These are phyloP conservation scores for Cyanistes caeruleus DNA, from an alignment of 2,113 vertebrate genomes.

Conservation along the genomic window DNA sequence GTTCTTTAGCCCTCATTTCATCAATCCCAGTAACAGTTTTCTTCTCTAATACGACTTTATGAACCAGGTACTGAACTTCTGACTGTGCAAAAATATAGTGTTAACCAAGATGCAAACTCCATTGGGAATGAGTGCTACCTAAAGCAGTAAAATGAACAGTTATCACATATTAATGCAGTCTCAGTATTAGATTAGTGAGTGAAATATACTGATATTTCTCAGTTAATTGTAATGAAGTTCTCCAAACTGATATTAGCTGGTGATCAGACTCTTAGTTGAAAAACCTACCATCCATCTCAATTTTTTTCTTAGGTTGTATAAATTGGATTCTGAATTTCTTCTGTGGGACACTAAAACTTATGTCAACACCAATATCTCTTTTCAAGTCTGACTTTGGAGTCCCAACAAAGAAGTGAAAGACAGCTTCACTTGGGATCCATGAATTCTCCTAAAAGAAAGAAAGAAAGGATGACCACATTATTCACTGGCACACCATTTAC, in stretches of 20 bases:
- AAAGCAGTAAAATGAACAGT: background rate
- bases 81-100: background rate
- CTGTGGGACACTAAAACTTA: slow-evolving; percentile 73
- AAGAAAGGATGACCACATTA: background rate
- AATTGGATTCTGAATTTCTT: slow-evolving; percentile 78
- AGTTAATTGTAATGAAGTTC: background rate
- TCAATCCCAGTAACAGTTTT: background rate
- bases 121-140: background rate
- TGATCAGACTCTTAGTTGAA: background rate
- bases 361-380: slow-evolving; percentile 82
- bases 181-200: background rate
- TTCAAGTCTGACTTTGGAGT: slow-evolving; percentile 81
- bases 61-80: background rate
- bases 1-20: background rate
- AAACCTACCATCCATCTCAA: slow-evolving; percentile 78
- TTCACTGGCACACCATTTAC: background rate
- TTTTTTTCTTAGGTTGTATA: slow-evolving; percentile 81
- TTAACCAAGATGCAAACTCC: background rate
- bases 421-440: slow-evolving; percentile 83
- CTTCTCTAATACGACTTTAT: background rate
- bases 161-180: background rate
- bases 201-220: background rate
- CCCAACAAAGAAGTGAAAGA: slow-evolving; percentile 81
- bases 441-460: slow-evolving; percentile 68
- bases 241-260: background rate